phyloP scores from a whole-genome alignment of 2,113 vertebrate species.

The Burhinus oedicnemus region DNA sequence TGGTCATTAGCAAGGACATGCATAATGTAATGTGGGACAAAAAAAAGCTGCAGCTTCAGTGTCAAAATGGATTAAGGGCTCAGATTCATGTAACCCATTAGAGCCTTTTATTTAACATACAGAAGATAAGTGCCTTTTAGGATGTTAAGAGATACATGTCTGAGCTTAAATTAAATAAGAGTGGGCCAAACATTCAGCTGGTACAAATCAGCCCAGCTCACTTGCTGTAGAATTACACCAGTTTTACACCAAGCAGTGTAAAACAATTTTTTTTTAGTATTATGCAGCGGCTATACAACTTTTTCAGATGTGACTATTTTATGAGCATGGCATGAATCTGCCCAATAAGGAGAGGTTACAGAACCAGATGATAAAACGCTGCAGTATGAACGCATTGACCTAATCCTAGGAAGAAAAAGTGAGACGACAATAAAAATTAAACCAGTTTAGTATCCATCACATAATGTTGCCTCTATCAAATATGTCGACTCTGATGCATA shows the following conservation, averaged over 20 bases:
- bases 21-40: background rate
- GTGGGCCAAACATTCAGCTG: background rate
- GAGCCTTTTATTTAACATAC: conserved; percentile 6
- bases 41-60: background rate
- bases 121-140: conserved; percentile 24
- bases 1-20: background rate
- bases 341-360: background rate
- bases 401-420: background rate
- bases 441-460: background rate
- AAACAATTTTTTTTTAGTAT: background rate
- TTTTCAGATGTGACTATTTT: background rate
- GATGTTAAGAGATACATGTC: background rate
- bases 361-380: background rate
- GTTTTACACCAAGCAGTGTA: background rate
- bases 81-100: background rate
- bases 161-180: background rate
- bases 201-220: background rate
- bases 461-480: background rate
- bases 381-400: background rate
- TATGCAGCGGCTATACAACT: background rate
- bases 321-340: background rate
- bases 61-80: conserved; percentile 29
- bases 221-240: background rate
- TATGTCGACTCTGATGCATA: background rate
- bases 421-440: background rate